These are phyloP conservation scores for Dysidea cf. avara DNA, from an alignment of 37 sponge, comb jelly and placozoan genomes.

Conservation along the genomic window DNA sequence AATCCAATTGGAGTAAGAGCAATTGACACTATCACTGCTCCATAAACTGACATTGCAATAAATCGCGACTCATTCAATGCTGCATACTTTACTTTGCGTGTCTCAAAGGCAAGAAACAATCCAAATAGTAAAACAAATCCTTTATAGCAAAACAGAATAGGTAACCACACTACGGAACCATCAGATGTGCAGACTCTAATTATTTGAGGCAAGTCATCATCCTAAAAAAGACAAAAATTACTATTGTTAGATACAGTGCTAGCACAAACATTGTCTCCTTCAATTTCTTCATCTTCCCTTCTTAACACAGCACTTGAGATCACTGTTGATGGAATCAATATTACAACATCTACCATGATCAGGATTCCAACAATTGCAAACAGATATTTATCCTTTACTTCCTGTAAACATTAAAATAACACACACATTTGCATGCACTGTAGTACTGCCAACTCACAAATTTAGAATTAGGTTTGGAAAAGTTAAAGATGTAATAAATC, in stretches of 20 bases:
- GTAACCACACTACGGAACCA: slow-evolving; percentile 2
- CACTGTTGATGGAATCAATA: slow-evolving; percentile 42
- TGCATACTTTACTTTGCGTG: slow-evolving; percentile 23
- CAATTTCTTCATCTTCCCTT: no score
- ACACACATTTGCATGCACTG: neutral
- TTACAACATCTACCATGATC: slow-evolving; percentile 33
- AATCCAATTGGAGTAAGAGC: slow-evolving; percentile 14
- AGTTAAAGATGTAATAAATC: slow-evolving; percentile 18
- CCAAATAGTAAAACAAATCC: slow-evolving; percentile 1
- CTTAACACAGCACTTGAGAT: slow-evolving; percentile 14
- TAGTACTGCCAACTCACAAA: neutral
- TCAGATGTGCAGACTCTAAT: slow-evolving; percentile 8
- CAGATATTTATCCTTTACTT: slow-evolving; percentile 50
- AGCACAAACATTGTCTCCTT: no score
- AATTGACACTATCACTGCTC: slow-evolving; percentile 2
- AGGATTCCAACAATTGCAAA: slow-evolving; percentile 44
- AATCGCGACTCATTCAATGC: slow-evolving; percentile 20
- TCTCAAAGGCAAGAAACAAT: slow-evolving; percentile 28
- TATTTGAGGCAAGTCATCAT: slow-evolving; percentile 1
- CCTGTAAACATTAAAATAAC: no score
- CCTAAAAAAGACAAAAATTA: neutral
- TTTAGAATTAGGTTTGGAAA: neutral
- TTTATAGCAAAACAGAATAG: neutral
- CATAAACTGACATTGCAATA: slow-evolving; percentile 19
- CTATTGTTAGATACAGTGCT: no score